Percentiles rank a stretch among this genome's conserved stretches.
phyloP scores from a whole-genome alignment of 2,888 invertebrate genomes.

The Ennomos erosarius region DNA sequence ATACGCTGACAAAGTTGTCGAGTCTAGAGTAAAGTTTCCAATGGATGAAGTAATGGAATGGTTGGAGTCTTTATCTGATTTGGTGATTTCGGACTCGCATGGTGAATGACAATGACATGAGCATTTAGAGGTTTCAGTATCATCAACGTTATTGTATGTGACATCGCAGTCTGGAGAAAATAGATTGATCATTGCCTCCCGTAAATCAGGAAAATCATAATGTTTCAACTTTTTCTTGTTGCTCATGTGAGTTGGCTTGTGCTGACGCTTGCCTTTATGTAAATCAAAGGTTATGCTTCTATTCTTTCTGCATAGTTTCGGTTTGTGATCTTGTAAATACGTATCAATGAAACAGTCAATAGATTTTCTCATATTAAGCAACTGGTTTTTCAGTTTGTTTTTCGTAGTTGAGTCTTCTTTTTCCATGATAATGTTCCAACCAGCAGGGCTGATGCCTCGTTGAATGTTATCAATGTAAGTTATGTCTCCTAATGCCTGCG shows the following conservation, averaged over 20 bases:
- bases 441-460: constrained; percentile 56
- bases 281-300: constrained; percentile 49
- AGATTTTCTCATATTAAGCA: constrained; percentile 60
- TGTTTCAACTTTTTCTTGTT: constrained; percentile 70
- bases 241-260: constrained; percentile 51
- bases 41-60: constrained; percentile 74
- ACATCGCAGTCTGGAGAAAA: constrained; percentile 47
- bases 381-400: constrained; percentile 62
- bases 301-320: constrained; percentile 15
- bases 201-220: constrained; percentile 72
- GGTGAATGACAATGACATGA: constrained; percentile 42
- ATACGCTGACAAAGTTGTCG: constrained; percentile 70
- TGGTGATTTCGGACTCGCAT: constrained; percentile 62
- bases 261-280: constrained; percentile 47
- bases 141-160: constrained; percentile 18
- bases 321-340: constrained; percentile 48
- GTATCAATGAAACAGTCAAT: constrained; percentile 63
- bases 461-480: constrained; percentile 51
- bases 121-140: constrained; percentile 54
- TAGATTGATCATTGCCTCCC: constrained; percentile 69
- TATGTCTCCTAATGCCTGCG: constrained; percentile 51
- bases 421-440: constrained; percentile 71
- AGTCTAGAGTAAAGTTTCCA: constrained; percentile 74
- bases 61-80: constrained; percentile 56
- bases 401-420: constrained; percentile 65